A percentile compares a stretch with the other conserved stretches of the same genome.
These are phyloP conservation scores for Lasioglossum morio DNA, from an alignment of 2,888 invertebrate genomes.

Conservation along the genomic window DNA sequence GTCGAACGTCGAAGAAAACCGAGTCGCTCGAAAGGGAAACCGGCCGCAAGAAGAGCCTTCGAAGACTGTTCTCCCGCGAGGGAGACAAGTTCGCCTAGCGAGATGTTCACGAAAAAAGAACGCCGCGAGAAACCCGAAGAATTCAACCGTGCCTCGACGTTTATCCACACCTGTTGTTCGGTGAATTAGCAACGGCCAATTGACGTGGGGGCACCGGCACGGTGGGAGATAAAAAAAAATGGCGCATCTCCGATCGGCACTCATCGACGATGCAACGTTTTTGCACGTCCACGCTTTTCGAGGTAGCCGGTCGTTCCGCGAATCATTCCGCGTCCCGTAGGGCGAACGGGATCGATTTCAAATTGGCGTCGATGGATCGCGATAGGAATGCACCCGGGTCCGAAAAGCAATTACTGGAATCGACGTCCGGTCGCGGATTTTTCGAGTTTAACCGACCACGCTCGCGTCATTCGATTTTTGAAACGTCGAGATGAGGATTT, in stretches of 20 bases:
- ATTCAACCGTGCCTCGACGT: slow-evolving; percentile 57
- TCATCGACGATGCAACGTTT: slow-evolving; percentile 71
- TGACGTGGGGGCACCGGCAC: slow-evolving; percentile 41
- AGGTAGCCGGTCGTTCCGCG: slow-evolving; percentile 64
- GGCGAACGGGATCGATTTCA: slow-evolving; percentile 49
- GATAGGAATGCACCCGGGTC: slow-evolving; percentile 12
- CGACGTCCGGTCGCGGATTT: slow-evolving; percentile 1
- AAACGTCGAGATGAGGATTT: background rate
- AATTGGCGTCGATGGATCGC: slow-evolving; percentile 43
- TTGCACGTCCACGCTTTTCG: slow-evolving; percentile 64
- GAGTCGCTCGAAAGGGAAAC: slow-evolving; percentile 42
- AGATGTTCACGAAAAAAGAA: slow-evolving; percentile 52
- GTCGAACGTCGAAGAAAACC: slow-evolving; percentile 46
- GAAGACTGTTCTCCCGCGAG: slow-evolving; percentile 11
- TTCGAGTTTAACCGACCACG: background rate
- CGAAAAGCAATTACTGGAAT: slow-evolving; percentile 23
- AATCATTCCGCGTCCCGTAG: slow-evolving; percentile 43
- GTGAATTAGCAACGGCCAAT: slow-evolving; percentile 60
- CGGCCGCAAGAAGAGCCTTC: slow-evolving; percentile 26
- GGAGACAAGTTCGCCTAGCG: slow-evolving; percentile 58
- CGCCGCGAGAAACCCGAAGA: slow-evolving; percentile 28
- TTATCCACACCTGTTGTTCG: slow-evolving; percentile 71
- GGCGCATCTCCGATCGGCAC: slow-evolving; percentile 64
- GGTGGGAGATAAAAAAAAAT: slow-evolving; percentile 57
- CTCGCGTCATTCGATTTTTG: background rate